Evolutionary conservation across 2,888 invertebrate genomes (phyloP).

Genomic region (Lissonota sp.): DNA sequence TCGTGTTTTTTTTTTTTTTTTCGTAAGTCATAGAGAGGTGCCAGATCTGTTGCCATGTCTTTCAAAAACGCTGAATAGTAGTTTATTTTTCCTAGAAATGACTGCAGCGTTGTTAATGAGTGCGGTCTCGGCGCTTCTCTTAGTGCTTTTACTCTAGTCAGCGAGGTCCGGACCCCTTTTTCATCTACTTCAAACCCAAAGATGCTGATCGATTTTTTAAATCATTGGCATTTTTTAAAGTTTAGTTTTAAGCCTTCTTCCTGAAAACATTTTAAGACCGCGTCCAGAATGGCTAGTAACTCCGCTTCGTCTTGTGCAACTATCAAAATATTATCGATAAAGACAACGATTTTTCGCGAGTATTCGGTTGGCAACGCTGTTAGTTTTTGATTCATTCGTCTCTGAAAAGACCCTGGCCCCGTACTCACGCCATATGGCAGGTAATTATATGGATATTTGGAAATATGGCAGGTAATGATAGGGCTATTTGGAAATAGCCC

Average conservation of each 20-base stretch:
- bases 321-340: conserved; percentile 30
- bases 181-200: conserved; percentile 16
- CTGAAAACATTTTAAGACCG: conserved; percentile 7
- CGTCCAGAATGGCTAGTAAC: conserved; percentile 30
- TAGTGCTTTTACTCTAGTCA: conserved; percentile 10
- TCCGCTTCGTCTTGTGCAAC: conserved; percentile 24
- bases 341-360: conserved; percentile 14
- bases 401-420: conserved; percentile 23
- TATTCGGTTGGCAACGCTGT: conserved; percentile 9
- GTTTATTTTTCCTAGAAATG: conserved; percentile 26
- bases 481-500: too few species aligned
- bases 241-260: conserved; percentile 18
- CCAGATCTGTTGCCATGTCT: conserved; percentile 26
- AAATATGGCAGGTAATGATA: too few species aligned
- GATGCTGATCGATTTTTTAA: conserved; percentile 8
- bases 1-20: conserved; percentile 15
- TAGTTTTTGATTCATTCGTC: conserved; percentile 27
- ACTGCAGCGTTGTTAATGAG: conserved; percentile 20
- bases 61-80: conserved; percentile 6
- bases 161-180: conserved; percentile 19
- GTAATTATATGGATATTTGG: too few species aligned
- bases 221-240: conserved; percentile 32
- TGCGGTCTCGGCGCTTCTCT: conserved; percentile 12
- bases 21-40: conserved; percentile 15
- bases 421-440: too few species aligned